These are phyloP conservation scores for Helleia helle DNA, from an alignment of 2,888 invertebrate genomes.

Conservation along the genomic window DNA sequence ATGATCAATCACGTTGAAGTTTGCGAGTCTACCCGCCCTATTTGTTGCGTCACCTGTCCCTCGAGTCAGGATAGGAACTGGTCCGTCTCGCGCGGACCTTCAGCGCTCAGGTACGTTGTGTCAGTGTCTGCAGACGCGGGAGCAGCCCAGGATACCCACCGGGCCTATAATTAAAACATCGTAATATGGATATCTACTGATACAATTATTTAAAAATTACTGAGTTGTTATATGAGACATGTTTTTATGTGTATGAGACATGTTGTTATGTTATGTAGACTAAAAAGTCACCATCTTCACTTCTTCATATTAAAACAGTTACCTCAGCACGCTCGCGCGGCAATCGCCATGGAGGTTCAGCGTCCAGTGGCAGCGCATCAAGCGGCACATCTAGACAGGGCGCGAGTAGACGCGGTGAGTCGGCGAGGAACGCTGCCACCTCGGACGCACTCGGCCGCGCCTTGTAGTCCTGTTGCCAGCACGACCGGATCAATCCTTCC, in stretches of 20 bases:
- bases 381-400: constrained; percentile 86
- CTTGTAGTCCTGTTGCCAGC: constrained; percentile 82
- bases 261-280: too few relatives aligned
- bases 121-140: constrained; percentile 43
- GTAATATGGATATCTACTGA: too few relatives aligned
- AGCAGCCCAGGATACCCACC: constrained; percentile 48
- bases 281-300: too few relatives aligned
- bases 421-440: constrained; percentile 86
- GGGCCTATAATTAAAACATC: constrained; percentile 35
- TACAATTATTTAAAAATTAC: too few relatives aligned
- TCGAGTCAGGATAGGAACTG: constrained; percentile 28
- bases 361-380: constrained; percentile 82
- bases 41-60: neutral
- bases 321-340: constrained; percentile 36
- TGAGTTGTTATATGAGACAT: too few relatives aligned
- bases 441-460: constrained; percentile 84
- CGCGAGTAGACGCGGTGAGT: constrained; percentile 81
- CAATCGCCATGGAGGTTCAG: constrained; percentile 31
- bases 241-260: too few relatives aligned
- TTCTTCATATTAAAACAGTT: too few relatives aligned
- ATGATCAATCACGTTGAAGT: constrained; percentile 15
- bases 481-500: constrained; percentile 82
- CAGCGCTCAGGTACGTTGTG: constrained; percentile 51
- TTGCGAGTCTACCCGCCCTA: neutral
- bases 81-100: constrained; percentile 34